A percentile compares a stretch with the other conserved stretches of the same genome.
These are phyloP conservation scores for Bos indicus DNA, from an alignment of 2,113 vertebrate genomes.

Conservation along the genomic window DNA sequence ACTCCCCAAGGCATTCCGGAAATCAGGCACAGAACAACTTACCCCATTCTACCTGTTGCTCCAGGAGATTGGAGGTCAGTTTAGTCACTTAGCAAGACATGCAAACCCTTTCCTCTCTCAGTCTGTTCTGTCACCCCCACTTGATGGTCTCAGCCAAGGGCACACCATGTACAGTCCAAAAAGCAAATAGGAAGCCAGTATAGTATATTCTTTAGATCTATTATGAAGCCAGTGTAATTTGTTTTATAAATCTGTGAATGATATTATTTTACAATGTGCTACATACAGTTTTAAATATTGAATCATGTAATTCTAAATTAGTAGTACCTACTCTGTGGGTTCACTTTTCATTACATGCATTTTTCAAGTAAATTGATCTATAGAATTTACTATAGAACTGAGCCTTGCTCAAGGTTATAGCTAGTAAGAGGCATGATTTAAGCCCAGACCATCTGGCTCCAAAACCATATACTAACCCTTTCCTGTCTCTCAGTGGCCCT, in stretches of 20 bases:
- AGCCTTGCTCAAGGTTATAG: neutral
- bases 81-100: neutral
- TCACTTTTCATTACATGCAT: neutral
- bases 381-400: neutral
- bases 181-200: neutral
- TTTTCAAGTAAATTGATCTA: neutral
- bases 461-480: neutral
- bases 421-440: neutral
- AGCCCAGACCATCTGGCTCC: neutral
- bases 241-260: neutral
- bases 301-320: neutral
- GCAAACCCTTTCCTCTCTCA: neutral
- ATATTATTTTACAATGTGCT: neutral
- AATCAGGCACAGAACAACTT: neutral
- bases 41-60: neutral
- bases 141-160: neutral
- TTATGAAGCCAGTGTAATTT: neutral
- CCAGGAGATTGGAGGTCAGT: neutral
- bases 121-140: neutral
- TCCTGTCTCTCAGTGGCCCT: neutral
- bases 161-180: neutral
- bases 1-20: neutral
- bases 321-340: neutral
- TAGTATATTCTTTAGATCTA: neutral
- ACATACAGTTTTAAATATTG: neutral